phyloP scores from a whole-genome alignment of 2,113 vertebrate species.

The Zapornia atra region DNA sequence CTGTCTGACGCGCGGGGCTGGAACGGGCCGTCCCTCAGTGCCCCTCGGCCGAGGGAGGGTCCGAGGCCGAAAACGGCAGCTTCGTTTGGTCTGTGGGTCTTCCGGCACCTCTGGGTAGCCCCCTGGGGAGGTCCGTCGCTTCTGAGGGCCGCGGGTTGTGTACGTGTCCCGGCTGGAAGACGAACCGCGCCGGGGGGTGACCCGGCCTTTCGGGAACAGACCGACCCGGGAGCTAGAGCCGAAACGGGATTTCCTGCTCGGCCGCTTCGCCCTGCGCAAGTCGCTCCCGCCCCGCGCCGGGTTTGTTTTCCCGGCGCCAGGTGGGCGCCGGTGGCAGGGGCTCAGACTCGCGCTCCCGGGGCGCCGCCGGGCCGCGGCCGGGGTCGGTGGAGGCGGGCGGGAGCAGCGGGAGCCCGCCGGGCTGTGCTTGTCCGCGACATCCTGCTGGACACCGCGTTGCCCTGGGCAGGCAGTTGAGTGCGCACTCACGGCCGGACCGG shows the following conservation, averaged over 20 bases:
- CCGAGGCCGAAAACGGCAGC: fast-evolving
- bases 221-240: background rate
- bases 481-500: no score
- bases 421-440: no score
- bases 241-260: background rate
- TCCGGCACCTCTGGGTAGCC: background rate
- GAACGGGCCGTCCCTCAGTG: background rate
- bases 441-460: no score
- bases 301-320: fast-evolving
- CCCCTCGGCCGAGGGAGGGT: background rate
- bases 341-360: no score
- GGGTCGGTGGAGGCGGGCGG: no score
- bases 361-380: no score
- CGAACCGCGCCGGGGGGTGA: background rate
- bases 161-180: no score
- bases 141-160: no score
- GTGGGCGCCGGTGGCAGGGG: no score
- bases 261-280: fast-evolving
- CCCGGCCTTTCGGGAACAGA: no score
- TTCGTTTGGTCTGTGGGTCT: background rate
- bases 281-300: background rate
- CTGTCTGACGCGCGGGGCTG: background rate
- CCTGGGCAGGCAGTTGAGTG: no score
- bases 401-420: no score
- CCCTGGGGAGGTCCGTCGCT: background rate